A percentile compares a stretch with the other conserved stretches of the same genome.
Evolutionary conservation across 1,140 invertebrate genomes (phyloP).

Genomic region (Aphis craccivora): DNA sequence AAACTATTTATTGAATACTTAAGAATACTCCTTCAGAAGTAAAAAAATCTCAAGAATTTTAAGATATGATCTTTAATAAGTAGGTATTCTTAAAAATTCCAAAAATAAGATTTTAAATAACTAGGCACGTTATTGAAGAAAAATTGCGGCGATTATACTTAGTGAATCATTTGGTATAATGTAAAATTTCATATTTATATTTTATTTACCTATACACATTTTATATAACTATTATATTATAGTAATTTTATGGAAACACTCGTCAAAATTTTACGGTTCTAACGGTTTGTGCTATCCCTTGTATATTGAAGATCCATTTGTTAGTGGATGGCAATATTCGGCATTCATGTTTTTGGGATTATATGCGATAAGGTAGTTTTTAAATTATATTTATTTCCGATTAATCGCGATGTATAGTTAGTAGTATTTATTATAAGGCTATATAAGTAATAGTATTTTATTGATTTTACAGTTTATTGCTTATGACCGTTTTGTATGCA

Average conservation of each 20-base stretch:
- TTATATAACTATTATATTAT: not conserved
- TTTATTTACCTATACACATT: not conserved
- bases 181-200: not conserved
- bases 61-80: too few relatives aligned
- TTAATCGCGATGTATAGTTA: not conserved
- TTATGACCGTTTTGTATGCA: constrained; percentile 70
- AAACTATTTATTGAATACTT: too few relatives aligned
- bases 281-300: constrained; percentile 78
- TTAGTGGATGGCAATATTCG: constrained; percentile 78
- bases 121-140: too few relatives aligned
- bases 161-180: not conserved
- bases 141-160: too few relatives aligned
- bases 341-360: constrained; percentile 75
- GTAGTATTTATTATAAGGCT: not conserved
- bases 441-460: not conserved
- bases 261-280: constrained; percentile 74
- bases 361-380: constrained; percentile 66
- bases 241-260: constrained; percentile 72
- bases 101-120: too few relatives aligned
- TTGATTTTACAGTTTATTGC: constrained; percentile 32
- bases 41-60: too few relatives aligned
- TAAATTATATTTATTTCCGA: not conserved
- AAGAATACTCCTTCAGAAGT: too few relatives aligned
- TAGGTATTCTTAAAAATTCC: too few relatives aligned
- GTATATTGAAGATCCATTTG: constrained; percentile 75